phyloP scores from a whole-genome alignment of 2,888 invertebrate species.

The Gerosis bhagava region DNA sequence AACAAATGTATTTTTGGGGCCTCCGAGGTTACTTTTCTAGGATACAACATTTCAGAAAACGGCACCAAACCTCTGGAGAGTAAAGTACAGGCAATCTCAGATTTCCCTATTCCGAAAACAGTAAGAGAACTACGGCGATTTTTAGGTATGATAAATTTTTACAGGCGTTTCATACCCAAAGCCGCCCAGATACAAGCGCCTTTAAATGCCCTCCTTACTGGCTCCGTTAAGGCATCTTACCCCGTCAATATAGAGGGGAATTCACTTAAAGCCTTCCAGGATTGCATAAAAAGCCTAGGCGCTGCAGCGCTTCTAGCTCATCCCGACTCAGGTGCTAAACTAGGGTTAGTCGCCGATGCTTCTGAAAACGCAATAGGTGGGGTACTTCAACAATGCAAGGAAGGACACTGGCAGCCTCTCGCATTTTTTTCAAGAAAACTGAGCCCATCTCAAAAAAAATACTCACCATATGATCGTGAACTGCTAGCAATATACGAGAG shows the following conservation, averaged over 20 bases:
- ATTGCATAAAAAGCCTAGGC: constrained; percentile 39
- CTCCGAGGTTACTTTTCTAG: no score
- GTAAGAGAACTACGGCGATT: constrained; percentile 23
- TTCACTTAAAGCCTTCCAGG: constrained; percentile 37
- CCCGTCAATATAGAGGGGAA: no score
- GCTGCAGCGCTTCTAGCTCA: constrained; percentile 41
- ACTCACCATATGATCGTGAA: constrained; percentile 51
- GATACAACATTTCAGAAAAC: no score
- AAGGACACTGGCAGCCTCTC: constrained; percentile 43
- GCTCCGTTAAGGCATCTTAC: constrained; percentile 36
- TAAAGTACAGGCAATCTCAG: constrained; percentile 1
- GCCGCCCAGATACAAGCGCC: constrained; percentile 30
- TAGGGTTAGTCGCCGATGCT: constrained; percentile 45
- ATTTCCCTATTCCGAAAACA: constrained; percentile 12
- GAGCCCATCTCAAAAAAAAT: constrained; percentile 42
- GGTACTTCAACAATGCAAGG: constrained; percentile 42
- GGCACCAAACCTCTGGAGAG: not conserved
- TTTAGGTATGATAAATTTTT: constrained; percentile 29
- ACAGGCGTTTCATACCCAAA: constrained; percentile 28
- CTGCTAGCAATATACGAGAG: constrained; percentile 50
- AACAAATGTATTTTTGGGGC: no score
- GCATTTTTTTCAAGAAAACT: constrained; percentile 52
- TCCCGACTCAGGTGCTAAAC: constrained; percentile 34
- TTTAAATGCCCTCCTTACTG: constrained; percentile 17
- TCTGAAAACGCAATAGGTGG: constrained; percentile 48